Evolutionary conservation across 2,888 invertebrate genomes (phyloP).

Genomic region (Aspidapion aeneum): DNA sequence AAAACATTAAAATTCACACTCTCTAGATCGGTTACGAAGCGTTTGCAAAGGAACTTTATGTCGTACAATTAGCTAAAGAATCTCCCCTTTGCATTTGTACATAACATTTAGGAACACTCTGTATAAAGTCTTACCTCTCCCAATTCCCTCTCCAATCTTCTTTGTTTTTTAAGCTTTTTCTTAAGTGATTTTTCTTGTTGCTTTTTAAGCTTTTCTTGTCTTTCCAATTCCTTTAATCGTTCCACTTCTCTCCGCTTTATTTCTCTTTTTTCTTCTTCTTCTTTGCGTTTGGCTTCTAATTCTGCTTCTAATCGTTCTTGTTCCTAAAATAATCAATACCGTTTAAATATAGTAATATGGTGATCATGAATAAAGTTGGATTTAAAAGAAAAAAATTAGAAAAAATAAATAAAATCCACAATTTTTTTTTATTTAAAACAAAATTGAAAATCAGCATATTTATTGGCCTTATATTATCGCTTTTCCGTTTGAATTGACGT

Average conservation of each 20-base stretch:
- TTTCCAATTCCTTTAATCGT: conserved; percentile 43
- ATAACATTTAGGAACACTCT: no score
- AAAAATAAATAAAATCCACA: conserved; percentile 2
- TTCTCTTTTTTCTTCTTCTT: conserved; percentile 32
- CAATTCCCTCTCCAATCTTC: conserved; percentile 21
- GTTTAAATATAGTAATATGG: neutral
- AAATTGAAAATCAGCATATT: no score
- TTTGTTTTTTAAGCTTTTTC: conserved; percentile 29
- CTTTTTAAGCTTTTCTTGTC: conserved; percentile 37
- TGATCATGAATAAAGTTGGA: neutral
- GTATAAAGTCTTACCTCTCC: conserved; percentile 19
- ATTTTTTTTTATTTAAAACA: no score
- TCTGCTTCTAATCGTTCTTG: conserved; percentile 38
- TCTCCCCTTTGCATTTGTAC: no score
- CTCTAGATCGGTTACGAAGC: no score
- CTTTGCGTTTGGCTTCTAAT: conserved; percentile 32
- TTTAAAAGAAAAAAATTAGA: conserved; percentile 7
- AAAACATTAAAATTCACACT: no score
- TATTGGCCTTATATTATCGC: no score
- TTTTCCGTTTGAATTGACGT: no score
- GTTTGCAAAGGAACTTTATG: no score
- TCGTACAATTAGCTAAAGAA: no score
- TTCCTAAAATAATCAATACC: conserved; percentile 29
- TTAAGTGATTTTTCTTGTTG: conserved; percentile 35
- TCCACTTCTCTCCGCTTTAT: conserved; percentile 44